Evolutionary conservation across 2,113 vertebrate genomes (phyloP), one percentile per base, ranked within the genome.

Genomic region (Fregata magnificens): DNA sequence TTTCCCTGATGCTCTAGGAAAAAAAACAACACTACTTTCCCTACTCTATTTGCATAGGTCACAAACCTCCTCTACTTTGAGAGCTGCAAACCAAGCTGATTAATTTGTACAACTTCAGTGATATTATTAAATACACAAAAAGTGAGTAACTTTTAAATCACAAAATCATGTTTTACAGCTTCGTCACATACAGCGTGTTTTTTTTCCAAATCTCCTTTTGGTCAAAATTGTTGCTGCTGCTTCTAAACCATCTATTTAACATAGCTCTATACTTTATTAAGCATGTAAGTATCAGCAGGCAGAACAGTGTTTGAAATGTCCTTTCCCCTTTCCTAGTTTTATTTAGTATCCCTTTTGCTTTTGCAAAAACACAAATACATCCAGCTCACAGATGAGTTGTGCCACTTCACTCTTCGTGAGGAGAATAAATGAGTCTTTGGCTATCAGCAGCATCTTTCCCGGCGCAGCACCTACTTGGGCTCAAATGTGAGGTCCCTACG

Each of bases 401-500:
- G 15, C 45, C 58, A 56, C 47, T 65, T 47, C 17, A 36, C 36
- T 44, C 50, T 59, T 61, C 0, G 0, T 34, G 38, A 62, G n/a
- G 56, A 92, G 24, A 73, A 45, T 16, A 67, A 56, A n/a, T 2
- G 13, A 45, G n/a, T 8, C 58, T 55, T 16, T 40, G 58, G 65
- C 53, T 50, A 40, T 5, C 19, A 36, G 44, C 72, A 69, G 38
- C 29, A 56, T 19, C 53, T n/a, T 61, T 38, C 45, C 56, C 83
- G 61, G 0, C 3, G 16, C n/a, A 91, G 47, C 59, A 73, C 42
- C 53, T 16, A 16, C 61, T 26, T 7, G 6, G 52, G 17, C 42
- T 29, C 2, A 0, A 71, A 81, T 10, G 14, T 1, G 1, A 90
- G 34, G 59, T 78, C 31, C 58, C 53, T 55, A 44, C 1, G 0